A percentile compares a stretch with the other conserved stretches of the same genome.
These are phyloP conservation scores for Polyommatus icarus DNA, from an alignment of 2,888 invertebrate species.

Conservation along the genomic window DNA sequence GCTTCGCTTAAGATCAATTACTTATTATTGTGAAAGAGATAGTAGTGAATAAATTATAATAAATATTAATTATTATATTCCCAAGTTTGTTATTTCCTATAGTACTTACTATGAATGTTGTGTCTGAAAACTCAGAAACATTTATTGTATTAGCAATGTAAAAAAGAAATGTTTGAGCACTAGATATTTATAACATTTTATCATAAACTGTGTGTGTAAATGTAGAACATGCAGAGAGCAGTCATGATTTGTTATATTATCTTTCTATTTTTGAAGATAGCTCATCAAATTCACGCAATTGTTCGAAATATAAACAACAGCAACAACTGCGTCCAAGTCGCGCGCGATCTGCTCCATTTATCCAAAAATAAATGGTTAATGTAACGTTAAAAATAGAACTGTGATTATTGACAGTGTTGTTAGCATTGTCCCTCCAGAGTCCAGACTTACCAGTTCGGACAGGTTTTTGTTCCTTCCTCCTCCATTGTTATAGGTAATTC, in stretches of 20 bases:
- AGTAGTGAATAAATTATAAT: too few species aligned
- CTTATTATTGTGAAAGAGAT: too few species aligned
- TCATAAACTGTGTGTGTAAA: neutral
- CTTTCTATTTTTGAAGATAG: conserved; percentile 8
- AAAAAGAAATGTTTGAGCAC: neutral
- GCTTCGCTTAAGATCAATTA: too few species aligned
- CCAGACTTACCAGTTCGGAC: conserved; percentile 76
- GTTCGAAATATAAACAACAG: conserved; percentile 39
- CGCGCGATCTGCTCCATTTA: conserved; percentile 63
- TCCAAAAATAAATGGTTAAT: conserved; percentile 73
- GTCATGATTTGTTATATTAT: neutral
- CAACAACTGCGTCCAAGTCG: conserved; percentile 50
- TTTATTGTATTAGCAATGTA: too few species aligned
- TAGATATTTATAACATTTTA: neutral
- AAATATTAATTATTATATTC: too few species aligned
- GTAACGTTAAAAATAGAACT: conserved; percentile 66
- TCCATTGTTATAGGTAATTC: conserved; percentile 53
- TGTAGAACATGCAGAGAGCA: neutral
- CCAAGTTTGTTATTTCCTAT: too few species aligned
- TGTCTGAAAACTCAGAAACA: too few species aligned
- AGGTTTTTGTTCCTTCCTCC: conserved; percentile 65
- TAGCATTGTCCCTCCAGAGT: conserved; percentile 56
- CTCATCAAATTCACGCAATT: conserved; percentile 19
- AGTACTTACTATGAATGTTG: too few species aligned
- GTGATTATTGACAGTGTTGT: conserved; percentile 56